Evolutionary conservation across 2,797 vertebrate species (phyloP), one percentile per base, ranked within the genome.

Genomic region (Lophotriccus pileatus): DNA sequence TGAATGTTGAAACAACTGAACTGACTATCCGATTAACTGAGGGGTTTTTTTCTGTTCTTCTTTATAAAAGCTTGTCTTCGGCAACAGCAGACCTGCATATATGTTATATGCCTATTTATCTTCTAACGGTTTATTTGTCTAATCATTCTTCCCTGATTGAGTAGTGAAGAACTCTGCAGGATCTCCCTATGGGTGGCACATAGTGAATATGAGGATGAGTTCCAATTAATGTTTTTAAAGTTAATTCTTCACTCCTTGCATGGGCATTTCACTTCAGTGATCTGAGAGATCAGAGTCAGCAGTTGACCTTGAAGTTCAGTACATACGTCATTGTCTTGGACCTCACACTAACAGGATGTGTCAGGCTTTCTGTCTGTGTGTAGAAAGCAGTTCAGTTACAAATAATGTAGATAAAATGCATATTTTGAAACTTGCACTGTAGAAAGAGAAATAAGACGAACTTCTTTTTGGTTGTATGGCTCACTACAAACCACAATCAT

Each of bases 221-320:
- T 92, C 55, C 67, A 73, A 21, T 50, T 93, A 24, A 4, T 19
- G 60, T 74, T 89, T 90, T 84, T 28, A 0, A 47, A 75, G n/a
- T 66, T 85, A 67, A 79, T 95, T 89, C 60, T 50, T 70, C 64
- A 68, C 87, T 67, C 34, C 72, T 89, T 80, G 60, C 21, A 22
- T 80, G 39, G 37, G 2, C 91, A 80, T 95, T 93, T 95, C 60
- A 92, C 75, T 87, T 83, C 52, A 87, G 44, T 89, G 72, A 74
- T 93, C 78, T 83, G 60, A 77, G 69, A 83, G 79, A 95, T 87
- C 17, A 24, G 72, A 76, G 41, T 64, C 56, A 79, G 60, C 52
- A 41, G 87, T 9, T 92, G 91, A 94, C 84, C 82, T 94, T 91
- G 87, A 70, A 82, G 64, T 77, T 91, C 68, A 80, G 58, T 70